A percentile compares a stretch with the other conserved stretches of the same genome.
phyloP scores from a whole-genome alignment of 2,113 vertebrate species.

The Grammomys dolichurus region DNA sequence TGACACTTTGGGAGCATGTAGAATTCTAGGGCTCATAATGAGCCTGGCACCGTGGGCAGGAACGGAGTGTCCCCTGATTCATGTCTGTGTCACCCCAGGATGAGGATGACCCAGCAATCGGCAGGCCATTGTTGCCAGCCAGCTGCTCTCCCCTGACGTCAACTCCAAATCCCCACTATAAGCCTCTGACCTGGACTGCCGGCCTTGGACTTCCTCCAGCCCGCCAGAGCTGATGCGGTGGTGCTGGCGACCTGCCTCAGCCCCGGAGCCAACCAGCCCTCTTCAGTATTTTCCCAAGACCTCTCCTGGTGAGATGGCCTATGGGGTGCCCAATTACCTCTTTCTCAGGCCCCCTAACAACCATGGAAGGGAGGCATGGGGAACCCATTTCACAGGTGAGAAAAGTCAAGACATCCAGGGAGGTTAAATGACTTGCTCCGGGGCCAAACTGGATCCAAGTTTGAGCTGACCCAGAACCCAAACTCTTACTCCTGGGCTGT shows the following conservation, averaged over 20 bases:
- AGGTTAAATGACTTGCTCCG: background rate
- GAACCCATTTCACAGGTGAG: background rate
- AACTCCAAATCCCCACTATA: constrained; percentile 60
- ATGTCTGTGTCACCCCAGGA: constrained; percentile 49
- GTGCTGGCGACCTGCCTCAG: background rate
- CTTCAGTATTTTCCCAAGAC: background rate
- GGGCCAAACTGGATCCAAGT: background rate
- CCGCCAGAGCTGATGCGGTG: background rate
- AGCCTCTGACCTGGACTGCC: constrained; percentile 39
- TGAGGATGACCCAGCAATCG: background rate
- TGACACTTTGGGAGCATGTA: fast-evolving
- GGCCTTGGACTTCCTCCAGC: background rate
- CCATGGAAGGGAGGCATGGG: background rate
- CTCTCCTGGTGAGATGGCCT: background rate
- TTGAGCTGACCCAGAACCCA: background rate
- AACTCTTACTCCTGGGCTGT: background rate
- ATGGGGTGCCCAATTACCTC: too few relatives aligned
- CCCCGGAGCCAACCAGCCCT: background rate
- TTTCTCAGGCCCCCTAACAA: too few relatives aligned
- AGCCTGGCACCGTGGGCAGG: constrained; percentile 3
- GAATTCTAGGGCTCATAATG: background rate
- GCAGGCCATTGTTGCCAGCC: background rate
- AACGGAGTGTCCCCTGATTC: constrained; percentile 70
- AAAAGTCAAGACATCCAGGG: background rate
- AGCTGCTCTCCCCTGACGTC: constrained; percentile 75